A percentile compares a stretch with the other conserved stretches of the same genome.
These are phyloP conservation scores for Epinephelus fuscoguttatus DNA, from an alignment of 2,113 vertebrate species.

Conservation along the genomic window DNA sequence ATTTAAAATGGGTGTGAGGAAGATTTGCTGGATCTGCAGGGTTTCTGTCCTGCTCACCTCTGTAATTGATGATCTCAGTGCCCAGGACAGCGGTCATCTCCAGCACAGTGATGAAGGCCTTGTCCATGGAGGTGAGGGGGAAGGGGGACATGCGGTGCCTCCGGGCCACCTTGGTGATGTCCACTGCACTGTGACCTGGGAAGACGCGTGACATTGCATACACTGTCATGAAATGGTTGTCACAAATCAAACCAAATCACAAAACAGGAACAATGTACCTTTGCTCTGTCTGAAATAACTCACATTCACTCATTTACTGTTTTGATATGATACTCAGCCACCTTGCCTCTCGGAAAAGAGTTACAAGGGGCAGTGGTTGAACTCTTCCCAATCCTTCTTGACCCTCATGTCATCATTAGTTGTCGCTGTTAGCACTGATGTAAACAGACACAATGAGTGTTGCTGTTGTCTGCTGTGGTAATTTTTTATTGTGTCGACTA, in stretches of 20 bases:
- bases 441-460: too few relatives aligned
- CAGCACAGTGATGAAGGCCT: constrained; percentile 99
- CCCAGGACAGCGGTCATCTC: constrained; percentile 99
- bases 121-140: constrained; percentile 99
- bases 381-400: too few relatives aligned
- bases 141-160: constrained; percentile 99
- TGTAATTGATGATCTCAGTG: constrained; percentile 99
- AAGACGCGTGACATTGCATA: constrained; percentile 5
- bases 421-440: too few relatives aligned
- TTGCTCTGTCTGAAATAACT: not conserved
- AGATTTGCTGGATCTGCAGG: not conserved
- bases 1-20: not conserved
- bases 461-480: too few relatives aligned
- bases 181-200: constrained; percentile 98
- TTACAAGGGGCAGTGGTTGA: too few relatives aligned
- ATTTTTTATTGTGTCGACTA: too few relatives aligned
- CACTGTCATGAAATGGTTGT: not conserved
- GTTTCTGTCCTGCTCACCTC: constrained; percentile 85
- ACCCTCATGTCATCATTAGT: too few relatives aligned
- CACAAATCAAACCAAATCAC: constrained; percentile 16
- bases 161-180: constrained; percentile 99
- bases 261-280: not conserved
- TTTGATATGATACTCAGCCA: too few relatives aligned
- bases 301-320: not conserved
- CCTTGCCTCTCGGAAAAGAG: too few relatives aligned